Conservation (phyloP, 2,797 vertebrate species). For the Choloepus didactylus region DNA sequence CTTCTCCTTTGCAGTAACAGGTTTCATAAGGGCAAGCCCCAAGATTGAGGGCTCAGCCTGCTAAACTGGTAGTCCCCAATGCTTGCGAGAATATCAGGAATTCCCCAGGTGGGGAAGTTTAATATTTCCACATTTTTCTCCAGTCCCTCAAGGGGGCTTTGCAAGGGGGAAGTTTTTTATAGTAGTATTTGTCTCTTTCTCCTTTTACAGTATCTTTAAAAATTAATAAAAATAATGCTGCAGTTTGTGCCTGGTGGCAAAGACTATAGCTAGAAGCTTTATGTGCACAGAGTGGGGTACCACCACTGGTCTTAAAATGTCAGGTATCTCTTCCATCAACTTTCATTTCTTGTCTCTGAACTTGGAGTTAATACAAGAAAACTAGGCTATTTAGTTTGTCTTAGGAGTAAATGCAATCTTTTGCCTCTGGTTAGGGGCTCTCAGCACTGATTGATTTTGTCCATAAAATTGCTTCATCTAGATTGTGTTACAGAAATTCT, state of each 20-base stretch:
- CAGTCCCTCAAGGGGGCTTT: too few species aligned
- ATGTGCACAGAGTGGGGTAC: neutral
- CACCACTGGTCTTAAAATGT: neutral
- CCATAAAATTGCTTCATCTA: neutral
- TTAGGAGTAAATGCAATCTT: neutral
- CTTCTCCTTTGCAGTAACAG: too few species aligned
- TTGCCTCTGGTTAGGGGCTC: constrained; percentile 41
- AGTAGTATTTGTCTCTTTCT: constrained; percentile 34
- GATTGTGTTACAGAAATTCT: constrained; percentile 43
- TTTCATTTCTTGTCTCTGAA: constrained; percentile 8
- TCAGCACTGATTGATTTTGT: constrained; percentile 62
- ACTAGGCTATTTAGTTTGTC: neutral
- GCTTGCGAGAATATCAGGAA: too few species aligned
- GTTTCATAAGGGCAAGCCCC: too few species aligned
- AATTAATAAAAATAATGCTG: constrained; percentile 41
- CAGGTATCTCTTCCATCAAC: neutral
- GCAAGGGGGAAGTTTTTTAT: neutral
- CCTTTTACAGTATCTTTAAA: constrained; percentile 49
- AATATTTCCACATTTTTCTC: too few species aligned
- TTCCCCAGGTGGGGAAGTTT: too few species aligned
- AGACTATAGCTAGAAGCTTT: neutral
- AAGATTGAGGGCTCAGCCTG: too few species aligned
- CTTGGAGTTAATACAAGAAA: neutral
- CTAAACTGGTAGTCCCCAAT: too few species aligned
- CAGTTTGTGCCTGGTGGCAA: neutral